These are phyloP conservation scores for Lindbergichthys nudifrons DNA, from an alignment of 2,797 vertebrate species.

Conservation along the genomic window DNA sequence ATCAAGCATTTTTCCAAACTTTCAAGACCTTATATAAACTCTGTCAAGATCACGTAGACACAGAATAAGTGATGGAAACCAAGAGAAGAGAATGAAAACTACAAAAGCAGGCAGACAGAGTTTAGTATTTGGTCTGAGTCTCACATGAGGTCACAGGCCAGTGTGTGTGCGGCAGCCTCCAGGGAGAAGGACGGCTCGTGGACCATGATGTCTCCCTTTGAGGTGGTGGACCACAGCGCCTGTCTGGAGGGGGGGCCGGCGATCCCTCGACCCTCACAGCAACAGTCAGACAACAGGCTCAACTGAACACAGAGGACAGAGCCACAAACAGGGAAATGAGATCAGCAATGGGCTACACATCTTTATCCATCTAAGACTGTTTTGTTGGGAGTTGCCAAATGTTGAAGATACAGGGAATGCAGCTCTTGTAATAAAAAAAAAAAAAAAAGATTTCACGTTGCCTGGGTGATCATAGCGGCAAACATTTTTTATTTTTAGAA, in stretches of 20 bases:
- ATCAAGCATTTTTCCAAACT: no score
- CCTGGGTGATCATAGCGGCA: no score
- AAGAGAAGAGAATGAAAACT: conserved; percentile 11
- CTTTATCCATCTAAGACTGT: no score
- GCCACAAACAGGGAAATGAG: conserved; percentile 1
- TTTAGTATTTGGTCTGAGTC: conserved; percentile 41
- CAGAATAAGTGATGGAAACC: not conserved
- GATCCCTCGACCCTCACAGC: conserved; percentile 91
- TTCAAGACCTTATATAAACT: no score
- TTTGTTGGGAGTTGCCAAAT: no score
- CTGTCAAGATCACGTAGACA: not conserved
- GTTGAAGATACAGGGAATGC: no score
- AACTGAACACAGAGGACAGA: conserved; percentile 79
- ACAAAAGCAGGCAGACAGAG: not conserved
- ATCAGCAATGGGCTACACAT: not conserved
- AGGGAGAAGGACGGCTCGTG: conserved; percentile 91
- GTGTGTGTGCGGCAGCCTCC: conserved; percentile 83
- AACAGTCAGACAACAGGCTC: conserved; percentile 89
- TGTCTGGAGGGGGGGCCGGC: conserved; percentile 88
- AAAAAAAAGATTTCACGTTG: no score
- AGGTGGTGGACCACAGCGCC: conserved; percentile 95
- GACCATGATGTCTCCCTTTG: conserved; percentile 95
- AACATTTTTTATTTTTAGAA: no score
- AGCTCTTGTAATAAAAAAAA: no score
- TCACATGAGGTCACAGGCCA: conserved; percentile 94